Percentiles rank a stretch among this genome's conserved stretches.
These are phyloP conservation scores for Tapirus indicus DNA, from an alignment of 2,797 vertebrate species.

Conservation along the genomic window DNA sequence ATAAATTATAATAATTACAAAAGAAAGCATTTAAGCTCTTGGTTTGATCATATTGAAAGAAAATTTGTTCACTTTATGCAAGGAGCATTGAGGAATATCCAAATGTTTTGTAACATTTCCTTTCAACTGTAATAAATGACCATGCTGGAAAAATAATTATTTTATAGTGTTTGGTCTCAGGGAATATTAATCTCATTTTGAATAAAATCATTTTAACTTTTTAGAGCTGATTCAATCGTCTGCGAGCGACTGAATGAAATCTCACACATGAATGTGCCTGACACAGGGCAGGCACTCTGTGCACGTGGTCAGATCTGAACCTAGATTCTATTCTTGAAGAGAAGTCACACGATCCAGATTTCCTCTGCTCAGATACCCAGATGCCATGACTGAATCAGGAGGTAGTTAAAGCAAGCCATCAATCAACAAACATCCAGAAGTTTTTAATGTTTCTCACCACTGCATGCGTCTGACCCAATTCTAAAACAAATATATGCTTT, in stretches of 20 bases:
- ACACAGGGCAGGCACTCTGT: neutral
- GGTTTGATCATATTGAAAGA: slow-evolving; percentile 60
- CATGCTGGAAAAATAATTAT: slow-evolving; percentile 55
- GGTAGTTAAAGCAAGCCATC: neutral
- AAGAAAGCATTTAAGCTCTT: slow-evolving; percentile 51
- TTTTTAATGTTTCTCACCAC: slow-evolving; percentile 10
- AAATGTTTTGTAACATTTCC: slow-evolving; percentile 64
- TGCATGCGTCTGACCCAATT: neutral
- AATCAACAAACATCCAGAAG: neutral
- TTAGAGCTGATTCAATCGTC: slow-evolving; percentile 25
- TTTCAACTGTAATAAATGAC: slow-evolving; percentile 62
- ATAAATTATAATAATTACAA: slow-evolving; percentile 57
- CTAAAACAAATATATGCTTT: slow-evolving; percentile 38
- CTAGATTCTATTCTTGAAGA: neutral
- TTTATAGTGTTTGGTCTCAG: slow-evolving; percentile 50
- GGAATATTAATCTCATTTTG: slow-evolving; percentile 68
- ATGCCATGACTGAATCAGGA: neutral
- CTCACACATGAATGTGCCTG: neutral
- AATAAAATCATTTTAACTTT: slow-evolving; percentile 58
- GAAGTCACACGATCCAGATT: slow-evolving; percentile 16
- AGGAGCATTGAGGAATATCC: slow-evolving; percentile 37
- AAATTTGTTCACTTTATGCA: slow-evolving; percentile 34
- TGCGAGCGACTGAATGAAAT: neutral
- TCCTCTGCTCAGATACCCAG: slow-evolving; percentile 21
- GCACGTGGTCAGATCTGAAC: neutral